Conservation (phyloP, 2,113 vertebrate species). For the Callopanchax toddi region DNA sequence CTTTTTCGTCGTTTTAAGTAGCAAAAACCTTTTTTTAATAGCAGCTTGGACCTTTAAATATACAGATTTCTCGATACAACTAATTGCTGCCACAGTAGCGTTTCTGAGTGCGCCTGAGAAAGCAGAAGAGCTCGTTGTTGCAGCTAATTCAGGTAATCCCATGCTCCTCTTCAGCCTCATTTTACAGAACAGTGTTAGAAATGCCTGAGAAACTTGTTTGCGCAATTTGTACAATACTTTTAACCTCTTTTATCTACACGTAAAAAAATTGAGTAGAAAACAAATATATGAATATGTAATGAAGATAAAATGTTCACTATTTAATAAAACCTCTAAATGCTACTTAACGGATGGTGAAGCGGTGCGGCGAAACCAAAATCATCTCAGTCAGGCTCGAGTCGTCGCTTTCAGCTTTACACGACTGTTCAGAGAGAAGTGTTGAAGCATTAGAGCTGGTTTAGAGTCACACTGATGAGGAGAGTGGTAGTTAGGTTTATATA, state of each 20-base stretch:
- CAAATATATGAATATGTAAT: neutral
- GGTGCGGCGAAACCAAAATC: neutral
- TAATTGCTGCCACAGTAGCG: neutral
- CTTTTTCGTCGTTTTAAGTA: neutral
- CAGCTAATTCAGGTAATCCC: neutral
- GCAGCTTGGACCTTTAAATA: neutral
- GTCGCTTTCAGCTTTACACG: conserved; percentile 7
- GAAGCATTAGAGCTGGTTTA: neutral
- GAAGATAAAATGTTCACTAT: too few species aligned
- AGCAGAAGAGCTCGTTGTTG: neutral
- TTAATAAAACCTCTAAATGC: too few species aligned
- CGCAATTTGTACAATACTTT: neutral
- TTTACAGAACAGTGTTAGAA: conserved; percentile 2
- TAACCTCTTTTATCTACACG: neutral
- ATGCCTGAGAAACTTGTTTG: neutral
- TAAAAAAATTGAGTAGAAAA: neutral
- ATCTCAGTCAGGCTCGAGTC: neutral
- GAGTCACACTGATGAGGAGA: conserved; percentile 1
- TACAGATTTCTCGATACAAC: neutral
- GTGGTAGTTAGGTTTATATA: neutral
- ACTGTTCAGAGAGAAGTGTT: neutral
- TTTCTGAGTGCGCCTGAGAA: neutral
- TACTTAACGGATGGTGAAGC: neutral
- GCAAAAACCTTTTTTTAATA: neutral
- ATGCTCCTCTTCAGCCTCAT: neutral